Percentiles rank a stretch among this genome's conserved stretches.
Evolutionary conservation across 2,888 invertebrate species (phyloP).

Genomic region (Bombylius discolor): DNA sequence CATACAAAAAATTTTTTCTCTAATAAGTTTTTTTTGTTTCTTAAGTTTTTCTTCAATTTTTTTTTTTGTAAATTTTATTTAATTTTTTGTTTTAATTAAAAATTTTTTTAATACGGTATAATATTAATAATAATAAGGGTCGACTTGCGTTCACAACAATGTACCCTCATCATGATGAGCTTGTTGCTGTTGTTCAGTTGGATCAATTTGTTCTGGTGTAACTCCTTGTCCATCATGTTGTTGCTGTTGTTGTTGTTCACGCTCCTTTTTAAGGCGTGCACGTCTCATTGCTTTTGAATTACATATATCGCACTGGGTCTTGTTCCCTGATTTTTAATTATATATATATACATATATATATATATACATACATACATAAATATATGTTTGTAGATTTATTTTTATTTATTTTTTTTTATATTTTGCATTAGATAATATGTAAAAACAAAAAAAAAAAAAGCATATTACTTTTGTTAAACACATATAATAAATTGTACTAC

Average conservation of each 20-base stretch:
- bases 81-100: too few species aligned
- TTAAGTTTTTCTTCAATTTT: too few species aligned
- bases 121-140: not conserved
- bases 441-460: too few species aligned
- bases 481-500: too few species aligned
- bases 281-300: slow-evolving; percentile 61
- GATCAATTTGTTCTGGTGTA: slow-evolving; percentile 26
- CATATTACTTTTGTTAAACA: too few species aligned
- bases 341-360: not conserved
- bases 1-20: too few species aligned
- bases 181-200: slow-evolving; percentile 36
- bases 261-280: slow-evolving; percentile 50
- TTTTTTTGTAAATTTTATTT: too few species aligned
- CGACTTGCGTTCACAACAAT: not conserved
- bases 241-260: slow-evolving; percentile 38
- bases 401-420: slow-evolving; percentile 1
- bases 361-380: not conserved
- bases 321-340: slow-evolving; percentile 57
- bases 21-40: too few species aligned
- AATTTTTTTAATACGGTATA: too few species aligned
- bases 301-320: slow-evolving; percentile 79
- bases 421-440: not conserved
- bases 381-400: not conserved
- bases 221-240: slow-evolving; percentile 24
- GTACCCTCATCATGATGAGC: slow-evolving; percentile 21